Base-by-base conservation (phyloP, 2,888 invertebrate species). In the Abscondita cerata region DNA sequence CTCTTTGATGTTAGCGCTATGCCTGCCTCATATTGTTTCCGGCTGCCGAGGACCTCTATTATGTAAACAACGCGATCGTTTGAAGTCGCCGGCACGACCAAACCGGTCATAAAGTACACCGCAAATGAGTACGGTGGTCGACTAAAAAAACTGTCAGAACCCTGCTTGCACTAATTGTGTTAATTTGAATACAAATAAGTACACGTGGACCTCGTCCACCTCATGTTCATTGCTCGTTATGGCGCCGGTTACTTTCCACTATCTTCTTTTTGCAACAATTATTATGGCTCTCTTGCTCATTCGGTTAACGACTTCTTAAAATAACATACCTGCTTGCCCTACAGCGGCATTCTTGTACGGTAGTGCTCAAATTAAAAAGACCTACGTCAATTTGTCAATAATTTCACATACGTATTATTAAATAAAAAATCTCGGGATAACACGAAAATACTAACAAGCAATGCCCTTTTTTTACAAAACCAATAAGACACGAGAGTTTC, bases 1-100 rank as follows among this genome's bases (percentile, higher is more conserved):
- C 66, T 68, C 78, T 81, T 81, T 81, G 80, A 80, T 74, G 78
- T 80, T 72, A 70, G 74, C 76, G 73, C 73, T 74, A 76, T 77
- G 78, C 76, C 76, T 75, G 78, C 77, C 77, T 80, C 79, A 77
- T 79, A 81, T 80, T 81, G 80, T 81, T 81, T 81, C 81, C 81
- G 81, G 81, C 80, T 85, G 85, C 84, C 81, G 84, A 83, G 85
- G 86, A 85, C 85, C 86, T 84, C 85, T 85, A 86, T 86, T 86
- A 86, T 86, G 86, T 86, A 86, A 86, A 87, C 86, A 86, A 84
- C 84, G 83, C 81, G 82, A 80, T 75, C 82, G 83, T 86, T 86
- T 86, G 85, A 86, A 84, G 82, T 85, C n/a, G 83, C 83, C 84
- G 85, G 80, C 82, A 72, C 73, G 67, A 66, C 72, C 70, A 67